Evolutionary conservation across 2,113 vertebrate species (phyloP), one percentile per base, ranked within the genome.

Genomic region (Pseudorasbora parva): DNA sequence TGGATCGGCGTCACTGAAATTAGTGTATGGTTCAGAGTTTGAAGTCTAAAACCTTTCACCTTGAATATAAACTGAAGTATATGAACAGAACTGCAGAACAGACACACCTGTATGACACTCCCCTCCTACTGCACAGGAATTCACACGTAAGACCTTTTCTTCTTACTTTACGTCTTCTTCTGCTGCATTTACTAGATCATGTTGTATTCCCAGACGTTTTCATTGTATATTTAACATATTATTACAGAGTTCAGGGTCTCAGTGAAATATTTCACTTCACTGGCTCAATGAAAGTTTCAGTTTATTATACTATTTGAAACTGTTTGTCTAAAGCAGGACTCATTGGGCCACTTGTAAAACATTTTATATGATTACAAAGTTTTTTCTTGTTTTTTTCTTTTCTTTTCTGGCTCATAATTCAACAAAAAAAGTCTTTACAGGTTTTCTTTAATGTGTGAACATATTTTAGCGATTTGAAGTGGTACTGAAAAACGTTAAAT

Each of bases 1-100:
- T 73, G 19, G 19, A 69, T 15, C 11, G 49, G 72, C 72, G 83
- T 85, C 74, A 82, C 25, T 17, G 74, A 79, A 74, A 68, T 81
- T 37, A 79, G 60, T 11, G n/a, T 74, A 49, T 57, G 76, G 80
- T 79, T 85, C 66, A 66, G 78, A 87, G 86, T 84, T 85, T 87
- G 86, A 85, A 85, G 86, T 82, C 81, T 87, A 71, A 74, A 72
- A 85, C 69, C 79, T 37, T 54, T 73, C 47, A 71, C 54, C 59
- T 49, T 21, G 60, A 66, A 79, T 27, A n/a, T 51, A 76, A 59
- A 37, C 59, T 79, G 17, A 79, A 27, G 77, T 64, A n/a, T 79
- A 17, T 66, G 17, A 33, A 19, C n/a, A 3, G 41, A 45, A 25
- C 33, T 45, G 4, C 57, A 27, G 57, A 62, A 27, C 77, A 79